These are phyloP conservation scores for Anas bahamensis DNA, from an alignment of 2,797 vertebrate species.

Conservation along the genomic window DNA sequence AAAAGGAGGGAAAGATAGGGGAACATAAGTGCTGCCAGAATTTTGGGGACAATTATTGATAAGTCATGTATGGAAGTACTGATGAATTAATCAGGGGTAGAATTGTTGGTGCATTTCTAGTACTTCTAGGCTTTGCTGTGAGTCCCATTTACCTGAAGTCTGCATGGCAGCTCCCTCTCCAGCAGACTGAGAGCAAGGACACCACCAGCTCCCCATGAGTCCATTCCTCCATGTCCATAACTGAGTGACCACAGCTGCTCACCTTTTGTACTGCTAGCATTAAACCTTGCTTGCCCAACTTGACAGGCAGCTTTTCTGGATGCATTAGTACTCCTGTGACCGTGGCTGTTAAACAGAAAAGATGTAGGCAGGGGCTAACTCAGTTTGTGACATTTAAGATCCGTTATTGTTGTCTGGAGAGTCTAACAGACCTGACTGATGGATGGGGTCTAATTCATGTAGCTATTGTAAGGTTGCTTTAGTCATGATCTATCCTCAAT, in stretches of 20 bases:
- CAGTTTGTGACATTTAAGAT: background rate
- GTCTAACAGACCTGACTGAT: background rate
- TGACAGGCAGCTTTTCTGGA: background rate
- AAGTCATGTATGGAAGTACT: background rate
- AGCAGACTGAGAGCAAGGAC: background rate
- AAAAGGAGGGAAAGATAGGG: background rate
- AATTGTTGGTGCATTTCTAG: background rate
- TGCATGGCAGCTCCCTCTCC: background rate
- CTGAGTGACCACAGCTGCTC: background rate
- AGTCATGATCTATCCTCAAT: background rate
- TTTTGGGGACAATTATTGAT: background rate
- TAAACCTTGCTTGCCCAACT: background rate
- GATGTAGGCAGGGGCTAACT: background rate
- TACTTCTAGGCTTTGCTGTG: background rate
- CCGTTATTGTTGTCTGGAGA: background rate
- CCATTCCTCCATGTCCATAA: background rate
- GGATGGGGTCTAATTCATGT: background rate
- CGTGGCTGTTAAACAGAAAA: background rate
- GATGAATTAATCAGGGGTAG: background rate
- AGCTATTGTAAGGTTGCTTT: background rate
- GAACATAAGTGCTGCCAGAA: background rate
- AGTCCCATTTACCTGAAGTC: background rate
- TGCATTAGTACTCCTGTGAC: background rate
- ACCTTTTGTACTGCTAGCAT: background rate
- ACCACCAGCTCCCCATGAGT: background rate